A percentile compares a stretch with the other conserved stretches of the same genome.
phyloP scores from a whole-genome alignment of 2,797 vertebrate genomes.

The Lagorchestes hirsutus region DNA sequence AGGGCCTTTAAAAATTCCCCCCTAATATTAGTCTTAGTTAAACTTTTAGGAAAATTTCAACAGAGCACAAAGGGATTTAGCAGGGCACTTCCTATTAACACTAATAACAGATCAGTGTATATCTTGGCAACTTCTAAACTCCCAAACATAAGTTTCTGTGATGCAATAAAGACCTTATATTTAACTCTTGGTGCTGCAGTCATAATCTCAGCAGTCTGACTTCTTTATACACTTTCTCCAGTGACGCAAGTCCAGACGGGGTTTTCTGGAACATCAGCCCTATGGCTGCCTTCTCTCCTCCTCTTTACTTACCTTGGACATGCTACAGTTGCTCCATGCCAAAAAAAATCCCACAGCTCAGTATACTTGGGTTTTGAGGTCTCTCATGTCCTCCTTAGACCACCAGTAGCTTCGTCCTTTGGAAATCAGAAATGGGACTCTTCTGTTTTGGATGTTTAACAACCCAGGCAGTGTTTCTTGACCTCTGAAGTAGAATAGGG shows the following conservation, averaged over 20 bases:
- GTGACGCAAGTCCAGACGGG: constrained; percentile 73
- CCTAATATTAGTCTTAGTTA: constrained; percentile 34
- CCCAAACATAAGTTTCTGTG: constrained; percentile 68
- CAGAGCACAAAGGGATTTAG: constrained; percentile 53
- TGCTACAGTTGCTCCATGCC: constrained; percentile 69
- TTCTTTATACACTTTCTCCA: constrained; percentile 78
- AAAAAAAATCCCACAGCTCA: constrained; percentile 74
- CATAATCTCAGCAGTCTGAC: constrained; percentile 74
- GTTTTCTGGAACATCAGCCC: constrained; percentile 77
- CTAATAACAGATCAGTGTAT: constrained; percentile 61
- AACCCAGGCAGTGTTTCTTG: constrained; percentile 72
- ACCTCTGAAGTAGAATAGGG: constrained; percentile 70
- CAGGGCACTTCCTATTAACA: constrained; percentile 63
- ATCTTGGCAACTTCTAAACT: constrained; percentile 60
- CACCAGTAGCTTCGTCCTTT: constrained; percentile 74
- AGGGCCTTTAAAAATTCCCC: neutral
- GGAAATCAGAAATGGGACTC: constrained; percentile 71
- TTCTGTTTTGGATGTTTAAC: constrained; percentile 67
- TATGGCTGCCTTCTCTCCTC: constrained; percentile 72
- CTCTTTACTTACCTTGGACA: constrained; percentile 82
- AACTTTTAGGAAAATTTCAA: constrained; percentile 69
- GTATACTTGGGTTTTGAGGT: constrained; percentile 73
- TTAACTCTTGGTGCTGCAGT: constrained; percentile 67
- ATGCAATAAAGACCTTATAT: constrained; percentile 67
- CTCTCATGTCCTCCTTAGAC: constrained; percentile 73